These are phyloP conservation scores for Aythya baeri DNA, from an alignment of 2,113 vertebrate genomes.

Conservation along the genomic window DNA sequence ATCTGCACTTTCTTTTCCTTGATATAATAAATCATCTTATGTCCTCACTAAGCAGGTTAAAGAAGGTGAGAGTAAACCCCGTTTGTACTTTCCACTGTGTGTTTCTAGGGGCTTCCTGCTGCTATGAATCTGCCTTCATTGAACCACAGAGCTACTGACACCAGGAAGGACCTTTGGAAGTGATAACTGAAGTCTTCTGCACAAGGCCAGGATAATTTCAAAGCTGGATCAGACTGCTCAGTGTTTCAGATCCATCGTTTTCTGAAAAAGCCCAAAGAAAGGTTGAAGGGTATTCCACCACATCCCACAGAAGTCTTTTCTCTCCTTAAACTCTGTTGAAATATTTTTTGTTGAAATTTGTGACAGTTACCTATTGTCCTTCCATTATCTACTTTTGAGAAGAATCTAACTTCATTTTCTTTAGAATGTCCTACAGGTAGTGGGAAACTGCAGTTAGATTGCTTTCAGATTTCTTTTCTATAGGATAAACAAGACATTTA, in stretches of 20 bases:
- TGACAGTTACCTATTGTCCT: background rate
- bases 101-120: background rate
- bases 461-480: background rate
- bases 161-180: background rate
- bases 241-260: background rate
- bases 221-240: background rate
- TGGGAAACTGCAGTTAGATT: background rate
- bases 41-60: conserved; percentile 20
- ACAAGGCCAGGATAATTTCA: background rate
- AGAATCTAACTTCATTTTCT: background rate
- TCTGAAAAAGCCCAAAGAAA: background rate
- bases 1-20: conserved; percentile 45
- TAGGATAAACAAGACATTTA: background rate
- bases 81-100: background rate
- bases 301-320: background rate
- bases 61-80: background rate
- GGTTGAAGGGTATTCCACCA: background rate
- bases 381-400: background rate
- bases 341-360: background rate
- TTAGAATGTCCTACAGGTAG: background rate
- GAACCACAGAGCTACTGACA: background rate
- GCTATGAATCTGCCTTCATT: background rate
- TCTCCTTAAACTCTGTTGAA: background rate
- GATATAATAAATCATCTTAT: conserved; percentile 37
- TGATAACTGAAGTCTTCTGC: background rate